Percentiles rank a stretch among this genome's conserved stretches.
Conservation (phyloP, 1,140 invertebrate genomes). For the Oryctes rhinoceros region DNA sequence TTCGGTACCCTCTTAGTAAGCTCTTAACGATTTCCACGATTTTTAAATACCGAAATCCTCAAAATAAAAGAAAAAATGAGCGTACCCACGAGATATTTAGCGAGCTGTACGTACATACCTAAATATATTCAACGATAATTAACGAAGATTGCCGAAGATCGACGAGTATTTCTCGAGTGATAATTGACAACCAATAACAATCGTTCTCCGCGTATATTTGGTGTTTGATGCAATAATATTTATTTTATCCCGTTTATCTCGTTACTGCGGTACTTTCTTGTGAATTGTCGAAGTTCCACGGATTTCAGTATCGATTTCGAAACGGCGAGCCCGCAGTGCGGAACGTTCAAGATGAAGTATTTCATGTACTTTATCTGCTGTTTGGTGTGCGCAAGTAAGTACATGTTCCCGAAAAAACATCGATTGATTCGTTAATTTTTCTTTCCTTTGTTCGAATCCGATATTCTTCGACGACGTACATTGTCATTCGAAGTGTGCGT, state of each 20-base stretch:
- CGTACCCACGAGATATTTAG: too few relatives aligned
- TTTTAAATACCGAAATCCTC: too few relatives aligned
- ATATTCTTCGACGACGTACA: neutral
- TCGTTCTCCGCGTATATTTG: neutral
- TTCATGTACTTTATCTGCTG: neutral
- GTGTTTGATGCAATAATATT: conserved; percentile 2
- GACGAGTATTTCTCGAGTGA: neutral
- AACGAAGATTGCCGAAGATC: neutral
- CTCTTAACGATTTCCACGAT: too few relatives aligned
- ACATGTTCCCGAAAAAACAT: neutral
- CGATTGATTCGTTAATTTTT: conserved; percentile 1
- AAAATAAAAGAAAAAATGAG: too few relatives aligned
- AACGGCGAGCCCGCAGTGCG: neutral
- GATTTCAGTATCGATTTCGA: neutral
- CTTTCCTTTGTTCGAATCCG: conserved; percentile 10
- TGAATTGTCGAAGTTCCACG: neutral
- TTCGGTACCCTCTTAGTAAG: too few relatives aligned
- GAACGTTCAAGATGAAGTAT: conserved; percentile 9
- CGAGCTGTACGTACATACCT: too few relatives aligned
- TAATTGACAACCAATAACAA: neutral
- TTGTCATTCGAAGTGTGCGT: neutral
- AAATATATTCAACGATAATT: neutral
- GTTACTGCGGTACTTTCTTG: neutral
- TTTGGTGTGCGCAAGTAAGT: conserved; percentile 7
- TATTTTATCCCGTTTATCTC: conserved; percentile 1